Conservation (phyloP, 2,888 invertebrate species). For the Hyposoter dolosus region DNA sequence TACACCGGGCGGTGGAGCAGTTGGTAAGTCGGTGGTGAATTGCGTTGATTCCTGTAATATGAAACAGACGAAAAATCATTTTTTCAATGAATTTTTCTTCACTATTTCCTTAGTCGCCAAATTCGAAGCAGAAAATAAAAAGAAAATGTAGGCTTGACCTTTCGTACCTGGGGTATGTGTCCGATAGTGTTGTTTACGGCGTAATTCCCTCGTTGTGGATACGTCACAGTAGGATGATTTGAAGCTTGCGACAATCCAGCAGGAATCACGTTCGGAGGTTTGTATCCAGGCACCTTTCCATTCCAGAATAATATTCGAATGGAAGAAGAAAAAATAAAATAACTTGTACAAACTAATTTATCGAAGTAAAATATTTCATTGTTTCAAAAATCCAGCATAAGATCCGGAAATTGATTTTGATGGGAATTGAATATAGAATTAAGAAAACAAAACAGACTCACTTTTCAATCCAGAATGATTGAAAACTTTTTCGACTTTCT, state of each 20-base stretch:
- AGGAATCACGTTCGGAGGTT: conserved; percentile 80
- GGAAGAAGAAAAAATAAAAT: not conserved
- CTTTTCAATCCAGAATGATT: not conserved
- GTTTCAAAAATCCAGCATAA: no score
- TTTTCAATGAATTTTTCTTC: conserved; percentile 5
- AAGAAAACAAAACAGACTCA: no score
- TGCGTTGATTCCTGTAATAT: conserved; percentile 76
- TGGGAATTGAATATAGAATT: no score
- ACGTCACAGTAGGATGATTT: conserved; percentile 79
- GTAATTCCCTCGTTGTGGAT: conserved; percentile 81
- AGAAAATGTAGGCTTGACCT: conserved; percentile 22
- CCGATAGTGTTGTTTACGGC: conserved; percentile 79
- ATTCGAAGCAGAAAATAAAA: not conserved
- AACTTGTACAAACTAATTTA: no score
- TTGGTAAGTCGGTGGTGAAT: conserved; percentile 77
- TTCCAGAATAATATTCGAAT: not conserved
- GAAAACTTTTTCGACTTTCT: not conserved
- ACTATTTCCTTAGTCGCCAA: not conserved
- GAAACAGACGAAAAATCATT: conserved; percentile 4
- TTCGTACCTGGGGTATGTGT: conserved; percentile 81
- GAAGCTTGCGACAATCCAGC: conserved; percentile 79
- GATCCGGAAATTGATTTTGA: no score
- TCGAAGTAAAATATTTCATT: no score
- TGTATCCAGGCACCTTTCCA: conserved; percentile 81
- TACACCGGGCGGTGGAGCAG: conserved; percentile 73